Evolutionary conservation across 1,140 invertebrate species (phyloP).

Genomic region (Hormaphis cornu): DNA sequence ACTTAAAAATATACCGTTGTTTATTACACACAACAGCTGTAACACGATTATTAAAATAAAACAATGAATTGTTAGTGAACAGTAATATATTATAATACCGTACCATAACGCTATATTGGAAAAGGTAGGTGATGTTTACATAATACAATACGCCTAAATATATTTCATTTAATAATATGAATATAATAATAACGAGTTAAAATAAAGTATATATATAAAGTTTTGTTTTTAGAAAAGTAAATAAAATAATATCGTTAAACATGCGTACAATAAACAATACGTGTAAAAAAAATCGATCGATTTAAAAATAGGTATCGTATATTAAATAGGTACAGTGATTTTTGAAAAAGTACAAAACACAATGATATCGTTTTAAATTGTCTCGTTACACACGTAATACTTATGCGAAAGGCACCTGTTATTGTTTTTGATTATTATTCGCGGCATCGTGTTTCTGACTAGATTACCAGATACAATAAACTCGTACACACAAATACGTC

Average conservation of each 20-base stretch:
- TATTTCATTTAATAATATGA: no score
- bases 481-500: neutral
- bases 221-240: neutral
- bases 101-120: no score
- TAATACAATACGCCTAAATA: no score
- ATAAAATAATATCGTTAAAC: neutral
- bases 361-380: no score
- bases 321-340: neutral
- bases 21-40: constrained; percentile 7
- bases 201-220: neutral
- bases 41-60: constrained; percentile 16
- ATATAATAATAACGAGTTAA: constrained; percentile 1
- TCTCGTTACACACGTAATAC: neutral
- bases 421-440: constrained; percentile 16
- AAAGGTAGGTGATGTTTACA: no score
- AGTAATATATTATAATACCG: no score
- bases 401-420: neutral
- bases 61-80: constrained; percentile 18
- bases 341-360: neutral
- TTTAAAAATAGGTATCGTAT: neutral
- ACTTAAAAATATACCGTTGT: neutral
- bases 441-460: constrained; percentile 10
- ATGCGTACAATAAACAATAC: no score
- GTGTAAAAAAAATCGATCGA: neutral
- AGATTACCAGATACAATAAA: constrained; percentile 16